Conservation (phyloP, 53 echinoderm and acorn worm genomes). For the Stichopus horrens region DNA sequence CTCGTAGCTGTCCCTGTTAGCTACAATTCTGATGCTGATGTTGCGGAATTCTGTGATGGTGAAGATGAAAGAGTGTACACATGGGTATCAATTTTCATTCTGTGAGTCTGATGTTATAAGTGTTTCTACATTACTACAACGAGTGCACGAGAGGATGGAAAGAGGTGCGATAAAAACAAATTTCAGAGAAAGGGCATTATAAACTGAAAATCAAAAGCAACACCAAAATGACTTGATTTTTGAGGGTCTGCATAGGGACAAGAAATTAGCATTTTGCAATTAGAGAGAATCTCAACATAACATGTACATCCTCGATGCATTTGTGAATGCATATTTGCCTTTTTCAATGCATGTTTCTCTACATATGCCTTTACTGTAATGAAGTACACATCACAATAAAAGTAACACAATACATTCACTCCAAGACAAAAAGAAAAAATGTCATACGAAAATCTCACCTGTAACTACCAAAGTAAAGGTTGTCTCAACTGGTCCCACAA, state of each 20-base stretch:
- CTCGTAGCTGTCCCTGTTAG: conserved; percentile 56
- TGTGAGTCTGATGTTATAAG: no score
- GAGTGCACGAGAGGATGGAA: no score
- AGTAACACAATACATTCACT: not conserved
- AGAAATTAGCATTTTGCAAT: no score
- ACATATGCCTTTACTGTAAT: not conserved
- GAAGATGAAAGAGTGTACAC: not conserved
- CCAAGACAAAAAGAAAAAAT: not conserved
- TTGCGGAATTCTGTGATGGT: not conserved
- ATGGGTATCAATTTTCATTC: not conserved
- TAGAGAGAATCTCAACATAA: no score
- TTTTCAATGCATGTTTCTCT: not conserved
- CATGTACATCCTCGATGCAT: no score
- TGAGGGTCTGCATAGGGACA: no score
- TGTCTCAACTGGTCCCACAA: conserved; percentile 63
- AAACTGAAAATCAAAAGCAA: no score
- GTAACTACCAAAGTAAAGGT: conserved; percentile 68
- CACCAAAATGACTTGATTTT: no score
- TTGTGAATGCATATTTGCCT: no score
- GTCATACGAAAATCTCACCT: conserved; percentile 45
- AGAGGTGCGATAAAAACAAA: no score
- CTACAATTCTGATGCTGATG: conserved; percentile 64
- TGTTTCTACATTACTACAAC: no score
- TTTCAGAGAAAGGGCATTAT: no score
- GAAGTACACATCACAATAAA: not conserved